Percentiles rank a stretch among this genome's conserved stretches.
Conservation (phyloP, 2,888 invertebrate genomes). For the Leptinotarsa juncta region DNA sequence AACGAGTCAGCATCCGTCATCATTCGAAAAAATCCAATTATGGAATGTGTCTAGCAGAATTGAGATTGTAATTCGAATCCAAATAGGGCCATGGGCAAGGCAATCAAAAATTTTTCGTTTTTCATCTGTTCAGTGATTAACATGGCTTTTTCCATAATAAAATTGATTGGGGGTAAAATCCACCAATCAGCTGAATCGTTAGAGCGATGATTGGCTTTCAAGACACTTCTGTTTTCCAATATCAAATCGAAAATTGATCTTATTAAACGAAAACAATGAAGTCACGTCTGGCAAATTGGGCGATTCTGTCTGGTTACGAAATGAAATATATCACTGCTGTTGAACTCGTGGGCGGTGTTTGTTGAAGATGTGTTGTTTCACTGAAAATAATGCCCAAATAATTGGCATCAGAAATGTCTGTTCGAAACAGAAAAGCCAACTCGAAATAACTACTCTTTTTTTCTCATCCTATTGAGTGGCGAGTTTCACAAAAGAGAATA, state of each 20-base stretch:
- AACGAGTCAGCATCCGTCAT: conserved; percentile 6
- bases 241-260: conserved; percentile 28
- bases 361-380: background rate
- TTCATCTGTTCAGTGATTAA: conserved; percentile 3
- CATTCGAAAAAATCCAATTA: conserved; percentile 19
- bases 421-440: too few species aligned
- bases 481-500: too few species aligned
- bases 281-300: conserved; percentile 13
- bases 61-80: conserved; percentile 1
- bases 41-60: conserved; percentile 4
- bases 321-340: conserved; percentile 13
- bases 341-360: background rate
- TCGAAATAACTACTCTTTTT: too few species aligned
- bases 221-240: conserved; percentile 31
- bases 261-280: conserved; percentile 28
- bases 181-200: conserved; percentile 23
- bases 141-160: conserved; percentile 10
- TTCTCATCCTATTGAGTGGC: too few species aligned
- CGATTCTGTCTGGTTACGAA: conserved; percentile 14
- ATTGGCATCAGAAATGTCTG: conserved; percentile 5
- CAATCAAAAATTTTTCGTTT: background rate
- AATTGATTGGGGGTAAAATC: background rate
- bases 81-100: conserved; percentile 4
- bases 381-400: conserved; percentile 1
- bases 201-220: conserved; percentile 27